These are phyloP conservation scores for Helarctos malayanus DNA, from an alignment of 2,797 vertebrate species.

Conservation along the genomic window DNA sequence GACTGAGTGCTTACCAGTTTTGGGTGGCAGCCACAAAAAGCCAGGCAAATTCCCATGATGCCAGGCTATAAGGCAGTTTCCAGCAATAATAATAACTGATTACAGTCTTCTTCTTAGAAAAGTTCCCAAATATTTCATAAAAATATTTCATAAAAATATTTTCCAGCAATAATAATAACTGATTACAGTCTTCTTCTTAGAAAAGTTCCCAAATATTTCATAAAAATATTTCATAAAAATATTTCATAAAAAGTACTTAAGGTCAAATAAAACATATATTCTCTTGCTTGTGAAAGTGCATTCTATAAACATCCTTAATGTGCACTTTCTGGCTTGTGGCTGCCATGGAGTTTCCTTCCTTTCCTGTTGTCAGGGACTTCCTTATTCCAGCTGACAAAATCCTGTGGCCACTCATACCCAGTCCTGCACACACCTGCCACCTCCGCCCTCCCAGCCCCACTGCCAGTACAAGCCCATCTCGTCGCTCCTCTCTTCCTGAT, in stretches of 20 bases:
- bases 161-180: neutral
- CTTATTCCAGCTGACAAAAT: neutral
- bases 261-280: neutral
- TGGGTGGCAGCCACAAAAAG: constrained; percentile 44
- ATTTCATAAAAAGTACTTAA: neutral
- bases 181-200: constrained; percentile 37
- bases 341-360: neutral
- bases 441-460: neutral
- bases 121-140: neutral
- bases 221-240: no score
- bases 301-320: neutral
- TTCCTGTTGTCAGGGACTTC: neutral
- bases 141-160: no score
- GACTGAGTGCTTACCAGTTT: constrained; percentile 51
- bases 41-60: neutral
- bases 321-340: neutral
- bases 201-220: neutral
- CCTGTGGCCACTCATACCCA: neutral
- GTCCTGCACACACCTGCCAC: neutral
- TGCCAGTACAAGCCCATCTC: neutral
- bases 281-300: neutral
- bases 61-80: constrained; percentile 32
- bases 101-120: constrained; percentile 35
- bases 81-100: neutral
- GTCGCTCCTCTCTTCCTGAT: neutral